Evolutionary conservation across 2,888 invertebrate genomes (phyloP).

Genomic region (Thymelicus lineola): DNA sequence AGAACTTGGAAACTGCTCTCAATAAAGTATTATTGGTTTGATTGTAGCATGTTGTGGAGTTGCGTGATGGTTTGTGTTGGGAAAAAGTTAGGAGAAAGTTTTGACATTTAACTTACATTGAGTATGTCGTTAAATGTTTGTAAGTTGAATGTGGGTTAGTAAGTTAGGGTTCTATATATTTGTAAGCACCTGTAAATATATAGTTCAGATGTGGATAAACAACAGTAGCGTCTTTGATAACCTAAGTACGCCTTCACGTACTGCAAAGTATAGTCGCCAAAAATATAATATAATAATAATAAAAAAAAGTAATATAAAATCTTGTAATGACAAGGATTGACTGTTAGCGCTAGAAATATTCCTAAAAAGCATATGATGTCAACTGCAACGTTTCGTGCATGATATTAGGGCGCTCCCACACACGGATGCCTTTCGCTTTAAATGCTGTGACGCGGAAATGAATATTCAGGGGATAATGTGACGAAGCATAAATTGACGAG

Average conservation of each 20-base stretch:
- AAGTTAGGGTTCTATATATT: too few species aligned
- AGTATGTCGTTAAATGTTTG: not conserved
- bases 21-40: slow-evolving; percentile 23
- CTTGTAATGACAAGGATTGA: too few species aligned
- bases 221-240: too few species aligned
- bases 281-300: too few species aligned
- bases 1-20: slow-evolving; percentile 20
- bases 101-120: not conserved
- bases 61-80: not conserved
- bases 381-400: not conserved
- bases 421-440: not conserved
- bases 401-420: slow-evolving; percentile 3
- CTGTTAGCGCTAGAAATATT: not conserved
- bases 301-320: too few species aligned
- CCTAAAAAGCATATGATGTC: too few species aligned
- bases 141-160: not conserved
- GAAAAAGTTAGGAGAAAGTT: not conserved
- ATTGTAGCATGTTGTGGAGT: slow-evolving; percentile 6
- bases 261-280: too few species aligned
- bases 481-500: slow-evolving; percentile 63
- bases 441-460: slow-evolving; percentile 48
- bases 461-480: slow-evolving; percentile 69
- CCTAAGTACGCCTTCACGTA: too few species aligned
- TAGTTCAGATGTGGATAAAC: too few species aligned
- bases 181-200: too few species aligned